Conservation (phyloP, 2,888 invertebrate genomes). For the Miltochrista miniata region DNA sequence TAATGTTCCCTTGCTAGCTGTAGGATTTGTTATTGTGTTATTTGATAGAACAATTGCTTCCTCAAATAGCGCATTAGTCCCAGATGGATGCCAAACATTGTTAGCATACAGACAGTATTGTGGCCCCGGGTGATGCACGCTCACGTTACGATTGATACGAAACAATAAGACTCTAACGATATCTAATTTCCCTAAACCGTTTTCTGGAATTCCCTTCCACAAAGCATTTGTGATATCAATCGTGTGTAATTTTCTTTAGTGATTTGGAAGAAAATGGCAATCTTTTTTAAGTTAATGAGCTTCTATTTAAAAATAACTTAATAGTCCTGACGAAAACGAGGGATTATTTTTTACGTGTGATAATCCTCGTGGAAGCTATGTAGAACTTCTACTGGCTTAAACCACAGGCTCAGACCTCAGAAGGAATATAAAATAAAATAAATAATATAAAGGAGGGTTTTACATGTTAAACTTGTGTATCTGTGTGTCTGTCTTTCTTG, state of each 20-base stretch:
- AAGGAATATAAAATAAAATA: too few relatives aligned
- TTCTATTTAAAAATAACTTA: too few relatives aligned
- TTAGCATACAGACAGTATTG: neutral
- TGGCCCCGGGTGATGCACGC: neutral
- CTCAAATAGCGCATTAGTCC: neutral
- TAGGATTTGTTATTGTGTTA: neutral
- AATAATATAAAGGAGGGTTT: too few relatives aligned
- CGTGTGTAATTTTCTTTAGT: neutral
- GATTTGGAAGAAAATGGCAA: neutral
- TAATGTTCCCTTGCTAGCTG: neutral
- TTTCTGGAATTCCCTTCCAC: neutral
- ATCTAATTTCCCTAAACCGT: constrained; percentile 10
- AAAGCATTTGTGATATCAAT: neutral
- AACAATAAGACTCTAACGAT: constrained; percentile 7
- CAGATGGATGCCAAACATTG: neutral
- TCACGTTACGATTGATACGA: constrained; percentile 3
- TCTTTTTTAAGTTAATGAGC: too few relatives aligned
- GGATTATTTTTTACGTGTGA: too few relatives aligned
- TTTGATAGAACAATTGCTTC: neutral
- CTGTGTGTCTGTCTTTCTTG: too few relatives aligned
- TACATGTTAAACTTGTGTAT: too few relatives aligned
- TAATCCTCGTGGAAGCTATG: too few relatives aligned
- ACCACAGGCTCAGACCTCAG: too few relatives aligned
- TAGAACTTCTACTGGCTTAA: too few relatives aligned
- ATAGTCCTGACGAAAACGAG: too few relatives aligned